Evolutionary conservation across 2,888 invertebrate genomes (phyloP).

Genomic region (Zeuzera pyrina): DNA sequence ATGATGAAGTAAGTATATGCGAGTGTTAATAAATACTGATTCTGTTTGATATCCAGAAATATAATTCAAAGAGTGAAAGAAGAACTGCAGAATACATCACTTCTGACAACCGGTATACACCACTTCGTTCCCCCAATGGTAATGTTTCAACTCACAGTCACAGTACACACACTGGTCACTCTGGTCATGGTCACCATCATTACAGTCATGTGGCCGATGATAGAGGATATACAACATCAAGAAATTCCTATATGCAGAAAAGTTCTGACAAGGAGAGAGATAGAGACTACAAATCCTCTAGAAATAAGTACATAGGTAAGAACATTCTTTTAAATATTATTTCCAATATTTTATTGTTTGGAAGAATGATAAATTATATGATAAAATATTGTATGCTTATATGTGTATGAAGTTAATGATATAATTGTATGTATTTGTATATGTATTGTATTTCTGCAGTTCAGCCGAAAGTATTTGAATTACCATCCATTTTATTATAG

Average conservation of each 20-base stretch:
- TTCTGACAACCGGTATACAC: conserved; percentile 77
- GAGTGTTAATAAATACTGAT: no score
- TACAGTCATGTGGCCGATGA: conserved; percentile 56
- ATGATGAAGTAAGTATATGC: neutral
- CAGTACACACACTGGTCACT: conserved; percentile 33
- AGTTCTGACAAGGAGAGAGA: conserved; percentile 89
- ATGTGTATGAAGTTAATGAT: no score
- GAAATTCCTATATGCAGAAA: conserved; percentile 78
- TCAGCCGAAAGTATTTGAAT: no score
- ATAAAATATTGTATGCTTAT: no score
- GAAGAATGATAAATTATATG: neutral
- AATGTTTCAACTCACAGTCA: conserved; percentile 75
- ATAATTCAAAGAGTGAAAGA: conserved; percentile 81
- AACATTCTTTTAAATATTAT: conserved; percentile 3
- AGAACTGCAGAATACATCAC: conserved; percentile 82
- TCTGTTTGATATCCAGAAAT: conserved; percentile 75
- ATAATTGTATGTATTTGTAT: no score
- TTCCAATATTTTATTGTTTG: neutral
- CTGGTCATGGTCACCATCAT: conserved; percentile 47
- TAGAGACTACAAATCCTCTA: conserved; percentile 90
- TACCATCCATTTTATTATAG: no score
- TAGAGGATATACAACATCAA: conserved; percentile 73
- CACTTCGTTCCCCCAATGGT: conserved; percentile 81
- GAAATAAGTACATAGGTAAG: conserved; percentile 91
- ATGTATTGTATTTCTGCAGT: no score